These are phyloP conservation scores for Acestrorhynchus altus DNA, from an alignment of 2,797 vertebrate species.

Conservation along the genomic window DNA sequence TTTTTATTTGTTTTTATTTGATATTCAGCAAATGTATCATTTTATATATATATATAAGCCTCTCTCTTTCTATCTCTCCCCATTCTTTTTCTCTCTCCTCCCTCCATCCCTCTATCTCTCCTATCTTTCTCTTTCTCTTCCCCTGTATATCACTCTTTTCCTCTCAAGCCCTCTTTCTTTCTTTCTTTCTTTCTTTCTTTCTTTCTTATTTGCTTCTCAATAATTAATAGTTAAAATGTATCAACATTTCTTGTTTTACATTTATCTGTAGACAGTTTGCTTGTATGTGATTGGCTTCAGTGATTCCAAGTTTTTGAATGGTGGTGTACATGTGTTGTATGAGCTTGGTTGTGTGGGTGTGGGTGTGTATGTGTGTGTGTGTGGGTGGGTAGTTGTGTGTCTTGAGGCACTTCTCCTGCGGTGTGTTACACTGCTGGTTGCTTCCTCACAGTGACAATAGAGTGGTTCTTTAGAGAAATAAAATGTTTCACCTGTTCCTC, in stretches of 20 bases:
- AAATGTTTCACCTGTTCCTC: conserved; percentile 45
- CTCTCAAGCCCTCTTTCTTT: background rate
- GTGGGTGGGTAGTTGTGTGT: conserved; percentile 29
- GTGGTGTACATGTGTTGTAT: background rate
- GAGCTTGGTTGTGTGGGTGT: no score
- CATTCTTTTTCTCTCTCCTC: background rate
- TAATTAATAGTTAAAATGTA: no score
- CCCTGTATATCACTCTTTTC: no score
- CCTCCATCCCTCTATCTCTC: no score
- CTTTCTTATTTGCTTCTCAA: no score
- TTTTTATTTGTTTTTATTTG: background rate
- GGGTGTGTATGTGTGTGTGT: background rate
- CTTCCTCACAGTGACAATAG: conserved; percentile 49
- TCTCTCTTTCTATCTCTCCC: background rate
- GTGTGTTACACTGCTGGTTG: conserved; percentile 27
- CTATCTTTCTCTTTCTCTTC: no score
- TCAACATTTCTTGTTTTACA: no score
- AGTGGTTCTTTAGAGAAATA: conserved; percentile 44
- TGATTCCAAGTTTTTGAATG: background rate
- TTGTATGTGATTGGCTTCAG: no score
- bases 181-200: no score
- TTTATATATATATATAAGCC: no score
- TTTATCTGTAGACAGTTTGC: no score
- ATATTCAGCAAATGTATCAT: no score
- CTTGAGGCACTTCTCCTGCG: conserved; percentile 47